phyloP scores from a whole-genome alignment of 2,113 vertebrate genomes.

The Cyanoramphus novaezelandiae region DNA sequence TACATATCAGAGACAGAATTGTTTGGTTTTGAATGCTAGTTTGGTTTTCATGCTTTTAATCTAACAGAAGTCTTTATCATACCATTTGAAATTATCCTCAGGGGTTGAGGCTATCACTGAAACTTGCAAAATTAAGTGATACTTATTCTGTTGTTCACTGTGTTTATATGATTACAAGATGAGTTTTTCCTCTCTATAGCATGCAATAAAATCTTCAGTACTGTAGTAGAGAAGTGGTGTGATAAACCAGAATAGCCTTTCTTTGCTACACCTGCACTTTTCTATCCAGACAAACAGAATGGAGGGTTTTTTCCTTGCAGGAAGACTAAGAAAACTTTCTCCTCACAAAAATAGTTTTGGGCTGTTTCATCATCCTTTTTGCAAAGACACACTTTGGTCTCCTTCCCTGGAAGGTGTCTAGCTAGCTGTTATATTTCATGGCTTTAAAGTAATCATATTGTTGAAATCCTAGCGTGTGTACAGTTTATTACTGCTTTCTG shows the following conservation, averaged over 20 bases:
- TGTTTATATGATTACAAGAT: slow-evolving; percentile 56
- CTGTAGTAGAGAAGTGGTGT: neutral
- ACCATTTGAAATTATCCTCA: slow-evolving; percentile 30
- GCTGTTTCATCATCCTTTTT: neutral
- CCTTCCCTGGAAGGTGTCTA: neutral
- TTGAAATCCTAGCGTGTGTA: neutral
- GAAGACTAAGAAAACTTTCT: neutral
- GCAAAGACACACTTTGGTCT: neutral
- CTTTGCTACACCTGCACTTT: neutral
- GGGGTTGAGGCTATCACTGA: slow-evolving; percentile 36
- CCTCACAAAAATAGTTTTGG: neutral
- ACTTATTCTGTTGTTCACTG: slow-evolving; percentile 62
- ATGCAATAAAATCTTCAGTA: slow-evolving; percentile 41
- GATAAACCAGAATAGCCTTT: neutral
- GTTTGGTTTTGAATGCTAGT: slow-evolving; percentile 62
- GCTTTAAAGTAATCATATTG: neutral
- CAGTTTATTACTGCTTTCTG: neutral
- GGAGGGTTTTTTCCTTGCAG: neutral
- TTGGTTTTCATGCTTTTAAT: slow-evolving; percentile 62
- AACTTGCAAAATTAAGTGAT: slow-evolving; percentile 64
- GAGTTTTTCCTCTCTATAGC: slow-evolving; percentile 38
- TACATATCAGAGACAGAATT: neutral
- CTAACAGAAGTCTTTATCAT: slow-evolving; percentile 63
- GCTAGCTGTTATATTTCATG: neutral
- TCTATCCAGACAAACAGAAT: neutral